Conservation (phyloP, 2,888 invertebrate species). For the Steinernema scapterisci region DNA sequence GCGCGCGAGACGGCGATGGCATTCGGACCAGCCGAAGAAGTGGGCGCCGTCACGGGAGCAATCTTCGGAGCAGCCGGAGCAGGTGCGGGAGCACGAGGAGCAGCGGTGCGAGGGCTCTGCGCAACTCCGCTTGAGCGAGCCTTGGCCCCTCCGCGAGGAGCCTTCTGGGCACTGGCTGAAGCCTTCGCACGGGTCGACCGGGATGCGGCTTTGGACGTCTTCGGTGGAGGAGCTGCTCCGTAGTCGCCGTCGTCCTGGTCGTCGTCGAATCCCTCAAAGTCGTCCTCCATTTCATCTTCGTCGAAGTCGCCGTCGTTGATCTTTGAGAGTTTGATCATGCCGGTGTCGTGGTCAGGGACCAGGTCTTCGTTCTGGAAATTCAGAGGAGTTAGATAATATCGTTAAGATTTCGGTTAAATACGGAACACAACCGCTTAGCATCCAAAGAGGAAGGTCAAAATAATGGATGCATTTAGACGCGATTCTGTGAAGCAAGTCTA, state of each 20-base stretch:
- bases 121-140: neutral
- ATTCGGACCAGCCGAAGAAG: neutral
- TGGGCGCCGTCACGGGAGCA: neutral
- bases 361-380: neutral
- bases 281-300: slow-evolving; percentile 4
- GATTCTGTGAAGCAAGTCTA: too few species aligned
- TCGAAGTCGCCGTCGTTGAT: neutral
- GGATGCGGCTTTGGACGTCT: too few species aligned
- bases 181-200: neutral
- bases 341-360: slow-evolving; percentile 21
- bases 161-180: neutral
- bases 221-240: neutral
- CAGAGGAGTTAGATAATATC: neutral
- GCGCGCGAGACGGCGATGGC: neutral
- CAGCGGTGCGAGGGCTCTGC: neutral
- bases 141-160: neutral
- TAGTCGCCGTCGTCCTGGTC: neutral
- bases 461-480: neutral
- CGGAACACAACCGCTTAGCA: neutral
- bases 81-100: neutral
- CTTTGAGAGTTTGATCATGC: slow-evolving; percentile 1
- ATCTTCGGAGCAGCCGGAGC: neutral
- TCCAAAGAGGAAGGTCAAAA: neutral
- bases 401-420: neutral
- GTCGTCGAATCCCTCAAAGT: slow-evolving; percentile 1